Conservation (phyloP, 2,888 invertebrate species). For the Noctua janthe region DNA sequence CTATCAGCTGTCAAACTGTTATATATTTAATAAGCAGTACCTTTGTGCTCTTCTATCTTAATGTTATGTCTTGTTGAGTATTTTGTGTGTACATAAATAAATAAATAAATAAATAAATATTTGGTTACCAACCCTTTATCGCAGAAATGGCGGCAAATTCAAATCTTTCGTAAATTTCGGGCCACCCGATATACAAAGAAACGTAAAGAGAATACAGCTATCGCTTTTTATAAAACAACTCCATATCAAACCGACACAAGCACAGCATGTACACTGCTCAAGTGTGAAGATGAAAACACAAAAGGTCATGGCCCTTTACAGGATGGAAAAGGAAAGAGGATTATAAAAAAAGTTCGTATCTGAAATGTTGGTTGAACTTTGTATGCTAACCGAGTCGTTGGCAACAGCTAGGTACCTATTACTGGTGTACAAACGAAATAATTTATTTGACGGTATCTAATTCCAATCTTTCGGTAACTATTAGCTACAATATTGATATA, state of each 20-base stretch:
- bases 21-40: no score
- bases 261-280: background rate
- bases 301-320: background rate
- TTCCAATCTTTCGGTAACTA: conserved; percentile 16
- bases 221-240: background rate
- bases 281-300: background rate
- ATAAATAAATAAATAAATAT: no score
- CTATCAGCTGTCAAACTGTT: no score
- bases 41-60: no score
- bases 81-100: no score
- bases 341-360: background rate
- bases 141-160: no score
- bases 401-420: background rate
- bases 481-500: conserved; percentile 37
- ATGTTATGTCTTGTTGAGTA: no score
- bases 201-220: background rate
- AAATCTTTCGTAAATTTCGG: no score
- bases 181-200: no score
- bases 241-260: background rate
- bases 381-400: background rate
- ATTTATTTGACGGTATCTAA: conserved; percentile 12
- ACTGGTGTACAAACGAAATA: background rate
- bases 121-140: no score
- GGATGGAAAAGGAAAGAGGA: background rate
- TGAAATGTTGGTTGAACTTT: background rate